These are phyloP conservation scores for Gymnobelideus leadbeateri DNA, from an alignment of 2,113 vertebrate genomes.

Conservation along the genomic window DNA sequence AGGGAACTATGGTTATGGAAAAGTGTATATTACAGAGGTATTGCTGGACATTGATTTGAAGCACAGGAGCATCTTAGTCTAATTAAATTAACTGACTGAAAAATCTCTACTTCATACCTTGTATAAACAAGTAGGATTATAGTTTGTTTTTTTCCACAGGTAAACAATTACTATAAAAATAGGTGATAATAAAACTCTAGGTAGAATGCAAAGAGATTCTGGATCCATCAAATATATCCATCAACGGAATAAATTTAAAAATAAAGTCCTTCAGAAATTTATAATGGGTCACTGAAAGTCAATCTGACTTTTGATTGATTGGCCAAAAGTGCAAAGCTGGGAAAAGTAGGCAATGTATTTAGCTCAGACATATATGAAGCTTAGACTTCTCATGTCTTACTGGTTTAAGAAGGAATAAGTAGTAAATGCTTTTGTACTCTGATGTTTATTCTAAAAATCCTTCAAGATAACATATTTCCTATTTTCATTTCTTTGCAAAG, in stretches of 20 bases:
- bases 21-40: background rate
- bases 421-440: background rate
- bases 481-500: background rate
- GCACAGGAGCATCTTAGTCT: background rate
- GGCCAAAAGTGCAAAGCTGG: background rate
- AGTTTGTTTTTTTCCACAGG: background rate
- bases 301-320: background rate
- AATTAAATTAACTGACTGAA: background rate
- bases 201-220: background rate
- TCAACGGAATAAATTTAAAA: background rate
- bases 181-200: background rate
- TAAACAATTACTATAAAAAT: background rate
- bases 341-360: background rate
- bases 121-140: background rate
- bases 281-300: background rate
- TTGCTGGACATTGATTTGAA: background rate
- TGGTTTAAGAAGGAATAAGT: background rate
- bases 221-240: too few species aligned
- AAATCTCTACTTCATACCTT: background rate
- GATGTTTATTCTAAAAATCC: background rate
- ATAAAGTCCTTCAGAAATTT: background rate
- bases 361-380: background rate
- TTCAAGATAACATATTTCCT: background rate
- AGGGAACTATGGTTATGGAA: background rate
- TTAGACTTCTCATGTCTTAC: background rate